These are phyloP conservation scores for Hesperophylax magnus DNA, from an alignment of 1,140 invertebrate species.

Conservation along the genomic window DNA sequence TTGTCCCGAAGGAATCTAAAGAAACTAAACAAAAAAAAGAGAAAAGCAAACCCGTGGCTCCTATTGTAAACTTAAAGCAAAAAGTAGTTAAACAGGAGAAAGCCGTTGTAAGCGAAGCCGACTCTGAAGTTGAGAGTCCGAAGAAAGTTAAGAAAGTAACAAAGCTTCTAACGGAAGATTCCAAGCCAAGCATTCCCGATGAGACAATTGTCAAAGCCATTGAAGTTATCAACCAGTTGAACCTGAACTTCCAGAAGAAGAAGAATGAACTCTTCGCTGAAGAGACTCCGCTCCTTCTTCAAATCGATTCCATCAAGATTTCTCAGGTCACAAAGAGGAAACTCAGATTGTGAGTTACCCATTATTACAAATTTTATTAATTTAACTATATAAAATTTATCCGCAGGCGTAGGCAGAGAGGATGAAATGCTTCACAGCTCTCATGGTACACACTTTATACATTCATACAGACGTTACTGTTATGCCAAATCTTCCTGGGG, in stretches of 20 bases:
- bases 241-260: constrained; percentile 51
- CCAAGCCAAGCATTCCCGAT: constrained; percentile 34
- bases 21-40: too few species aligned
- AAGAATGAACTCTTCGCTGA: constrained; percentile 64
- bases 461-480: not conserved
- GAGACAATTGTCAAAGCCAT: constrained; percentile 56
- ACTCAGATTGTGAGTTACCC: constrained; percentile 65
- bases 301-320: constrained; percentile 68
- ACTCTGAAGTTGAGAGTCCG: not conserved
- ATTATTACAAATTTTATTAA: too few species aligned
- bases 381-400: too few species aligned
- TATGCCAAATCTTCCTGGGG: too few species aligned
- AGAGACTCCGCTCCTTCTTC: constrained; percentile 64
- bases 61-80: not conserved
- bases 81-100: constrained; percentile 16
- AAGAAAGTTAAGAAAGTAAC: not conserved
- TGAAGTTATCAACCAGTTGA: constrained; percentile 57
- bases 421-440: too few species aligned
- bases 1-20: too few species aligned
- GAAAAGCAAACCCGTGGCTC: too few species aligned
- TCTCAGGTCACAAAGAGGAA: constrained; percentile 63
- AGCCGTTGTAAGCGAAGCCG: not conserved
- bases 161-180: not conserved
- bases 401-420: too few species aligned
- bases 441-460: too few species aligned